Evolutionary conservation across 1,140 invertebrate genomes (phyloP).

Genomic region (Tetramorium parvispinum): DNA sequence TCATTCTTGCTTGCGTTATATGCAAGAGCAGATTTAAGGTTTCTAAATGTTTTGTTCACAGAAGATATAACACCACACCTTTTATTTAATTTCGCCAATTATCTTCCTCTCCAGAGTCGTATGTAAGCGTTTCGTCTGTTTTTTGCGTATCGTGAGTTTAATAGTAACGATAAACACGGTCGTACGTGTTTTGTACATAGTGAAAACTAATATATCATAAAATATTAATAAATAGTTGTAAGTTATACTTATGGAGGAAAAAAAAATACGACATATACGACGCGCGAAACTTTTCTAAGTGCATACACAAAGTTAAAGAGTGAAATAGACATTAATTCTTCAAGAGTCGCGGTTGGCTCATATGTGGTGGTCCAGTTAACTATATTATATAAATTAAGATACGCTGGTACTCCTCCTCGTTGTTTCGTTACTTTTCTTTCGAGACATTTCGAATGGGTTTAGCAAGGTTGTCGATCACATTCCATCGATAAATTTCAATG

Average conservation of each 20-base stretch:
- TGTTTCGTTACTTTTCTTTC: conserved; percentile 58
- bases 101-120: conserved; percentile 67
- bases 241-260: conserved; percentile 59
- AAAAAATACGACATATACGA: conserved; percentile 55
- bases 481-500: conserved; percentile 62
- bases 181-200: conserved; percentile 80
- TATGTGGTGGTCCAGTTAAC: conserved; percentile 79
- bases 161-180: conserved; percentile 70
- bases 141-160: conserved; percentile 74
- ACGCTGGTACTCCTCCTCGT: conserved; percentile 78
- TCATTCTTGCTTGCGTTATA: conserved; percentile 55
- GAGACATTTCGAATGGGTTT: conserved; percentile 52
- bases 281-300: conserved; percentile 71
- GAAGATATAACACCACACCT: conserved; percentile 40
- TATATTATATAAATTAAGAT: conserved; percentile 81
- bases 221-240: conserved; percentile 75
- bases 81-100: conserved; percentile 65
- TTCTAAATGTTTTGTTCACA: conserved; percentile 66
- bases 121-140: conserved; percentile 73
- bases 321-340: conserved; percentile 71
- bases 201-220: conserved; percentile 82
- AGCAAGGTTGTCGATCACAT: conserved; percentile 61
- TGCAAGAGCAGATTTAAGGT: conserved; percentile 72
- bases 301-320: conserved; percentile 71
- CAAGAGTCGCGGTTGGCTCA: conserved; percentile 77